Evolutionary conservation across 2,113 vertebrate genomes (phyloP).

Genomic region (Podocnemis expansa): DNA sequence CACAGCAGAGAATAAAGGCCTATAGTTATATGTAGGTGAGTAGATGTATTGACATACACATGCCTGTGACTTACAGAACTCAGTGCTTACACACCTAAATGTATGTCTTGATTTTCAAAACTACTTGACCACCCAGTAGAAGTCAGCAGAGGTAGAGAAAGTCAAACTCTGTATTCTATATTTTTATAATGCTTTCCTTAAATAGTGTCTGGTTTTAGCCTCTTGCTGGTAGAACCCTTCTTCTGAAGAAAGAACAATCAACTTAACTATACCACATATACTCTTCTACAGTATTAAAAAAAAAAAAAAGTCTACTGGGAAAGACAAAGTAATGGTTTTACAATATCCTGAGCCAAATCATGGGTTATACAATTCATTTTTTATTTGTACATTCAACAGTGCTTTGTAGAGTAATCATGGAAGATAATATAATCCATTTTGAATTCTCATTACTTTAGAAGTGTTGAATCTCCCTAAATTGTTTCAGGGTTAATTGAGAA

Average conservation of each 20-base stretch:
- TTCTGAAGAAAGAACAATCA: constrained; percentile 4
- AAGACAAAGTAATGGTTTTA: constrained; percentile 47
- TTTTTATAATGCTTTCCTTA: constrained; percentile 10
- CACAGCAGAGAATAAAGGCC: accelerated
- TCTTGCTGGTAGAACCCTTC: not conserved
- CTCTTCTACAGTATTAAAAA: constrained; percentile 18
- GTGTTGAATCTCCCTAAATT: constrained; percentile 58
- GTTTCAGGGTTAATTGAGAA: constrained; percentile 56
- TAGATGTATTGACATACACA: accelerated
- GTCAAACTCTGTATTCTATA: not conserved
- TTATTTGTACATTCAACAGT: constrained; percentile 54
- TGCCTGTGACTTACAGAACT: not conserved
- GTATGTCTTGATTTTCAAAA: not conserved
- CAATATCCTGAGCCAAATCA: constrained; percentile 52
- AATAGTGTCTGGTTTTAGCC: constrained; percentile 13
- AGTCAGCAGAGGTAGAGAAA: not conserved
- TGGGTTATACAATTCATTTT: constrained; percentile 35
- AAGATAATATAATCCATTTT: constrained; percentile 62
- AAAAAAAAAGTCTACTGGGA: constrained; percentile 46
- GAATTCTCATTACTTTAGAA: constrained; percentile 64
- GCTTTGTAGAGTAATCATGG: constrained; percentile 54
- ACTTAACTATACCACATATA: constrained; percentile 16
- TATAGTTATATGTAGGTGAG: not conserved
- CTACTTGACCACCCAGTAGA: not conserved
- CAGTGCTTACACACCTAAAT: not conserved